Conservation (phyloP, 2,797 vertebrate genomes). For the Erpetoichthys calabaricus region DNA sequence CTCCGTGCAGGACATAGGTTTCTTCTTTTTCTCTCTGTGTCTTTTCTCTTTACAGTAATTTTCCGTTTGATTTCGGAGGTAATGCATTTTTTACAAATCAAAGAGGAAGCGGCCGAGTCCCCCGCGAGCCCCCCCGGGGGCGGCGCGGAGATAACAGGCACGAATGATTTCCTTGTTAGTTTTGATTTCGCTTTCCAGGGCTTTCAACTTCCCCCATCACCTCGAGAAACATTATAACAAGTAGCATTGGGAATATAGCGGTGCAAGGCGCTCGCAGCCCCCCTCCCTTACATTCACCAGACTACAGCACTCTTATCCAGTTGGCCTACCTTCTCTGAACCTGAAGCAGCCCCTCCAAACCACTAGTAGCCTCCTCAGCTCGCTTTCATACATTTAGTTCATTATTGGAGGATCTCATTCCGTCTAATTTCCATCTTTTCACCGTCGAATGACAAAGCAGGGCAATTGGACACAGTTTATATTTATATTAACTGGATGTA, state of each 20-base stretch:
- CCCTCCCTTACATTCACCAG: background rate
- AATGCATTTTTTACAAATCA: conserved; percentile 88
- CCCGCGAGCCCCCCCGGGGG: conserved; percentile 50
- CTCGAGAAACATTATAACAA: conserved; percentile 97
- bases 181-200: conserved; percentile 82
- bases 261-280: conserved; percentile 1
- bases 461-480: background rate
- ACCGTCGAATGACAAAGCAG: no score
- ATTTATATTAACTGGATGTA: background rate
- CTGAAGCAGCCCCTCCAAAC: background rate
- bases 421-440: no score
- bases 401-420: background rate
- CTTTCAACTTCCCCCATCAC: conserved; percentile 92
- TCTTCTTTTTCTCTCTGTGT: background rate
- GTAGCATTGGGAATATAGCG: conserved; percentile 78
- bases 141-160: conserved; percentile 72
- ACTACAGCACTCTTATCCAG: background rate
- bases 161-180: conserved; percentile 92
- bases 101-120: conserved; percentile 57
- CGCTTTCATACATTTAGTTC: background rate
- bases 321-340: conserved; percentile 8
- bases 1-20: conserved; percentile 19
- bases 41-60: conserved; percentile 49
- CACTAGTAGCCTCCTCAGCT: background rate
- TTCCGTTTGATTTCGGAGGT: conserved; percentile 83